A percentile compares a stretch with the other conserved stretches of the same genome.
Conservation (phyloP, 2,113 vertebrate species). For the Dicerorhinus sumatrensis region DNA sequence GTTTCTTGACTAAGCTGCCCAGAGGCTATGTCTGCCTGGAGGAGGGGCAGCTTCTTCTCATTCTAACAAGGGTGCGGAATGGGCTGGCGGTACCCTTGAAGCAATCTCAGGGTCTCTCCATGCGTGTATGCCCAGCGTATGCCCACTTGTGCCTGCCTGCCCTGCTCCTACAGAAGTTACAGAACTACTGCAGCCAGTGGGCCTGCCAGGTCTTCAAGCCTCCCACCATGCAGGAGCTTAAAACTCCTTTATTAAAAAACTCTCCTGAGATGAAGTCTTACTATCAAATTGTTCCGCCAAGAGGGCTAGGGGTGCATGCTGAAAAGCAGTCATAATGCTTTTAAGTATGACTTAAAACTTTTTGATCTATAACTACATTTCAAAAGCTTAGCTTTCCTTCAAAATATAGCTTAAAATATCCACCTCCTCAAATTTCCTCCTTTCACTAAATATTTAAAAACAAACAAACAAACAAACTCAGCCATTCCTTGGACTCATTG, state of each 20-base stretch:
- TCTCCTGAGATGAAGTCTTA: background rate
- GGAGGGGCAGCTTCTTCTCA: background rate
- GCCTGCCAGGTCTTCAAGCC: background rate
- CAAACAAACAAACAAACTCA: background rate
- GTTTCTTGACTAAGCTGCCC: background rate
- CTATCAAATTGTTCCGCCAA: background rate
- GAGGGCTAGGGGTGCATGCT: background rate
- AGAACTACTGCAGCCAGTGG: background rate
- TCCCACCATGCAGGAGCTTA: background rate
- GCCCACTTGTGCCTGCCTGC: background rate
- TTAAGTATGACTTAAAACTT: slow-evolving; percentile 12
- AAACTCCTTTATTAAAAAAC: background rate
- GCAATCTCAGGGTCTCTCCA: background rate
- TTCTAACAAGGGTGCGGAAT: background rate
- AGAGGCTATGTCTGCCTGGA: background rate
- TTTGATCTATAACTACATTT: slow-evolving; percentile 29
- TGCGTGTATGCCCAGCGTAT: accelerated
- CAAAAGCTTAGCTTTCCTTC: background rate
- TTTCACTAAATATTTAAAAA: background rate
- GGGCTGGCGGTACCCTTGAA: background rate
- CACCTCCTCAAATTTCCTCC: slow-evolving; percentile 11
- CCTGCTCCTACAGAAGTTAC: background rate
- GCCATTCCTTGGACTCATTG: background rate
- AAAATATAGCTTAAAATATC: background rate
- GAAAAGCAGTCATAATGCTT: slow-evolving; percentile 8